Evolutionary conservation across 2,888 invertebrate genomes (phyloP).

Genomic region (Drosophila infuscata): DNA sequence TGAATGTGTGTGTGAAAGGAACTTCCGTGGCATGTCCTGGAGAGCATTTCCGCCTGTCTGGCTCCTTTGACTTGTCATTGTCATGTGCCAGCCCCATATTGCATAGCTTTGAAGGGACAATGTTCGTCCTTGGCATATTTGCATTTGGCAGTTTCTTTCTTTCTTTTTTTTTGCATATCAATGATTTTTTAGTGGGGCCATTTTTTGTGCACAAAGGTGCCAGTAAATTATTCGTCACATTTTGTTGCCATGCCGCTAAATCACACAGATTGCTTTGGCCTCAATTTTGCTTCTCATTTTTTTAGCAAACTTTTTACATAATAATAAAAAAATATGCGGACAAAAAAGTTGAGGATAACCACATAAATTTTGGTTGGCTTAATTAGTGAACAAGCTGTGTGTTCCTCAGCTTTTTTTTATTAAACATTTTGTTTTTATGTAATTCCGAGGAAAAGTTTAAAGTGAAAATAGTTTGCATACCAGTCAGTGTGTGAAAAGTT

Average conservation of each 20-base stretch:
- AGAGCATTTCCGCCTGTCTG: conserved; percentile 52
- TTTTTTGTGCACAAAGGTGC: conserved; percentile 33
- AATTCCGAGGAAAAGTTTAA: conserved; percentile 12
- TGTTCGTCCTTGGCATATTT: conserved; percentile 56
- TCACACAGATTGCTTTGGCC: conserved; percentile 13
- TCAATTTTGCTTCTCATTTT: conserved; percentile 6
- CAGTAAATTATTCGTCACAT: conserved; percentile 28
- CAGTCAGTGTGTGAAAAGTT: conserved; percentile 1
- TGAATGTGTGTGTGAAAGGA: conserved; percentile 26
- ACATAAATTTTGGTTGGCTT: conserved; percentile 52
- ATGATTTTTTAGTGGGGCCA: conserved; percentile 42
- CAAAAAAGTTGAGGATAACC: conserved; percentile 64
- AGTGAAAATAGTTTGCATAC: conserved; percentile 32
- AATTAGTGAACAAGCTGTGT: conserved; percentile 38
- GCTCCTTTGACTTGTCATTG: conserved; percentile 68
- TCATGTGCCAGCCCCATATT: conserved; percentile 52
- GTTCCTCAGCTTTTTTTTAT: not conserved
- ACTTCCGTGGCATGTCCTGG: conserved; percentile 67
- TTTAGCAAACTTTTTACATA: conserved; percentile 38
- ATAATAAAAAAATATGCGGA: conserved; percentile 18
- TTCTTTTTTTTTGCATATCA: conserved; percentile 59
- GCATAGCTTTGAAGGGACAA: conserved; percentile 20
- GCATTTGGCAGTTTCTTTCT: conserved; percentile 63
- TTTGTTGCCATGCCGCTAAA: conserved; percentile 36
- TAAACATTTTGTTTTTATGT: not conserved